Evolutionary conservation across 2,888 invertebrate genomes (phyloP), one percentile per base, ranked within the genome.

Genomic region (Calameuta pallipes): DNA sequence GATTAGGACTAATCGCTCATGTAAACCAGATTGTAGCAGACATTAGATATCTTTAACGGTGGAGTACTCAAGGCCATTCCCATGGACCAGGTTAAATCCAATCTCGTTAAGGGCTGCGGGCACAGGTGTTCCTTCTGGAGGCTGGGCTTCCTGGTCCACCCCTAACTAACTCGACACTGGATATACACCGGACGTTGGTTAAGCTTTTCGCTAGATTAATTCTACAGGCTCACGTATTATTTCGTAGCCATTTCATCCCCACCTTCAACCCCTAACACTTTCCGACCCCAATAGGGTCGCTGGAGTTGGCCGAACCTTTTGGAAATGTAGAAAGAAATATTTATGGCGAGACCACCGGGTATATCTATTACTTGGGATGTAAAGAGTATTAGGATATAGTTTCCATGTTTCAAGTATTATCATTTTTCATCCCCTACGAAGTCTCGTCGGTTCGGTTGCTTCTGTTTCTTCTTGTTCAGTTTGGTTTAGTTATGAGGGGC

Each of bases 131-230:
- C 82, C 34, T 74, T 9, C 71, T 3, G 33, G 13, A 12, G 71
- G 31, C 13, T 34, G 31, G 11, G 15, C 71, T 71, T 34, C 33
- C 13, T 34, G 31, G 71, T 2, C 23, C 30, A 6, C 3, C 31
- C 71, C 71, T 34, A 31, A 31, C 71, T 71, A 15, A 13, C 33
- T 34, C 71, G 31, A 31, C 71, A 34, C 71, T 71, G 31, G 30
- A 71, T 34, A 34, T 71, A 56, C 9, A 56, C 56, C 56, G 56
- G 56, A 56, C 69, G 79, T 79, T 68, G 81, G 79, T 79, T 78
- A 77, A 80, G 82, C 85, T 84, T 88, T 85, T 84, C 86, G 84
- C 85, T 88, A 83, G 87, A 87, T 88, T 87, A 87, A 87, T 86
- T 85, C 83, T 83, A 83, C 82, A 79, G 76, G 80, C 78, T 70